These are phyloP conservation scores for Misgurnus anguillicaudatus DNA, from an alignment of 2,113 vertebrate species.

Conservation along the genomic window DNA sequence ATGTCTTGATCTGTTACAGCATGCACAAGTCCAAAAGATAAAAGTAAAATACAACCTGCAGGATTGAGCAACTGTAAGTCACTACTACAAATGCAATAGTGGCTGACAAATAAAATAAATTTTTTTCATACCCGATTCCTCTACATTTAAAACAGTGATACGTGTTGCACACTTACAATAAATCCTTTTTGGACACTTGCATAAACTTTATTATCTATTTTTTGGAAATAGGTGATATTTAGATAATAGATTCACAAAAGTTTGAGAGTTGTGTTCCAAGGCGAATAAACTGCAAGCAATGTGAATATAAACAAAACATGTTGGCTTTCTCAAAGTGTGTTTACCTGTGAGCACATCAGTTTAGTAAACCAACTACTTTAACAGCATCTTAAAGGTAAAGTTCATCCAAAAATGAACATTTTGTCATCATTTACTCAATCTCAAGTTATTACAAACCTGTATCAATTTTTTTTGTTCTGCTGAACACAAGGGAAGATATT, in stretches of 20 bases:
- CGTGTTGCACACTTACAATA: not conserved
- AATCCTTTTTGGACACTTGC: not conserved
- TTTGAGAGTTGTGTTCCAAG: not conserved
- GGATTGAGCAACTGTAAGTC: not conserved
- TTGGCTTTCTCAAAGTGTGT: not conserved
- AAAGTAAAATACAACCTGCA: not conserved
- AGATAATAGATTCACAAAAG: not conserved
- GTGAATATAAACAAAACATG: not conserved
- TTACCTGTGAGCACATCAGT: not conserved
- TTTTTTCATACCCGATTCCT: not conserved
- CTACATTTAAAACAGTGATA: not conserved
- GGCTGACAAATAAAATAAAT: not conserved
- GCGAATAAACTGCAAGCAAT: not conserved
- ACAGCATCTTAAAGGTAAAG: no score
- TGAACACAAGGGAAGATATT: no score
- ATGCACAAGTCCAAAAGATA: conserved; percentile 3
- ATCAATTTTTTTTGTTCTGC: no score
- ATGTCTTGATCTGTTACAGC: conserved; percentile 19
- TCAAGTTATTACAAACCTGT: no score
- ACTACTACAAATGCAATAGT: conserved; percentile 5
- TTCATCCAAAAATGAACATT: no score
- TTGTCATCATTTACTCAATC: no score
- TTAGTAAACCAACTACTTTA: not conserved
- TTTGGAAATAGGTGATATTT: not conserved
- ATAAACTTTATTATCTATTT: not conserved